A percentile compares a stretch with the other conserved stretches of the same genome.
phyloP scores from a whole-genome alignment of 2,888 invertebrate species.

The Brachypterus glaber region DNA sequence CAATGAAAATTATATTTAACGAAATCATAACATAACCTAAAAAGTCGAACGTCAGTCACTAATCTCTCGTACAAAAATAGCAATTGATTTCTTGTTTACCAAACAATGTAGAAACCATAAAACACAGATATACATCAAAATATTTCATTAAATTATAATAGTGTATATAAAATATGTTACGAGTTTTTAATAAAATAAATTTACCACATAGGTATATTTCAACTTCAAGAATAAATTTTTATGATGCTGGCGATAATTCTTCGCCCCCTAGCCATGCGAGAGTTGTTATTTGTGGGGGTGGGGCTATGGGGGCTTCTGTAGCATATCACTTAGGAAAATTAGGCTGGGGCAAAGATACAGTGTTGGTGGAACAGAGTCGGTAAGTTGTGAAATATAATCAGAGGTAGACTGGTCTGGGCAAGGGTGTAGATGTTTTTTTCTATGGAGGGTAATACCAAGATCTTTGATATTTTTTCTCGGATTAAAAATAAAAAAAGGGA shows the following conservation, averaged over 20 bases:
- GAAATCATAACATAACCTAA: conserved; percentile 2
- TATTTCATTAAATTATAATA: background rate
- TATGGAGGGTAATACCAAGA: too few relatives aligned
- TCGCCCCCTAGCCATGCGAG: conserved; percentile 48
- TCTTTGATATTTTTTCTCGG: too few relatives aligned
- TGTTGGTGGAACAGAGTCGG: conserved; percentile 80
- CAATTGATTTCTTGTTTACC: too few relatives aligned
- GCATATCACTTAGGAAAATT: conserved; percentile 78
- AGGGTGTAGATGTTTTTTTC: too few relatives aligned
- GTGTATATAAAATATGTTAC: background rate
- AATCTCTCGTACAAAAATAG: too few relatives aligned
- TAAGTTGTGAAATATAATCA: too few relatives aligned
- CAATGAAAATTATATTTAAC: conserved; percentile 1
- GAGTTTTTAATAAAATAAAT: background rate
- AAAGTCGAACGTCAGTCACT: conserved; percentile 1
- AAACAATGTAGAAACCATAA: conserved; percentile 1
- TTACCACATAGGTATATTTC: background rate
- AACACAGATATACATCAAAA: background rate
- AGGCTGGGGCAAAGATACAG: conserved; percentile 74
- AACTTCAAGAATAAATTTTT: background rate
- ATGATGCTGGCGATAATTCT: conserved; percentile 3
- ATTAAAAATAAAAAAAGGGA: too few relatives aligned
- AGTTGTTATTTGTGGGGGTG: conserved; percentile 86
- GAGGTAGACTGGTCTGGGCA: too few relatives aligned
- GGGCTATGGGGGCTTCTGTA: conserved; percentile 84